These are phyloP conservation scores for Vultur gryphus DNA, from an alignment of 2,797 vertebrate species.

Conservation along the genomic window DNA sequence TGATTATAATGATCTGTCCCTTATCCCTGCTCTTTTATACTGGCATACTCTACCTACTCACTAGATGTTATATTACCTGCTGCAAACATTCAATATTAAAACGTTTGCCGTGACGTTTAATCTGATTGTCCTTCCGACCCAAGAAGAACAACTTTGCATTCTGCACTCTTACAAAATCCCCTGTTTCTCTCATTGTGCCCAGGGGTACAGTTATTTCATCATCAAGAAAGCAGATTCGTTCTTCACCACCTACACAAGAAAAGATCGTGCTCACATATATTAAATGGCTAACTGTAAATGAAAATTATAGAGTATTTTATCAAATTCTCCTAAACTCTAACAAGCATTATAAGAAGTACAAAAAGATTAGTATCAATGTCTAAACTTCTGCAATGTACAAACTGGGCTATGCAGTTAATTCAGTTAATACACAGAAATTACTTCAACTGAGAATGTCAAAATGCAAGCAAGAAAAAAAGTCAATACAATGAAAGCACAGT, in stretches of 20 bases:
- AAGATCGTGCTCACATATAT: background rate
- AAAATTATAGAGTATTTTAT: background rate
- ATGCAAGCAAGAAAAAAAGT: background rate
- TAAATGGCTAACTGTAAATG: background rate
- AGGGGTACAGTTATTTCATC: constrained; percentile 74
- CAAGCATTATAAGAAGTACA: background rate
- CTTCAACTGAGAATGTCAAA: background rate
- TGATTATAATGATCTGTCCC: background rate
- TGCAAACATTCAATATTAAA: constrained; percentile 85
- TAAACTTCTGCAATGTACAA: background rate
- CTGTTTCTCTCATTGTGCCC: constrained; percentile 88
- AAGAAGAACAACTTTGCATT: constrained; percentile 79
- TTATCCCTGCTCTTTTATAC: background rate
- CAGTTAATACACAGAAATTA: background rate
- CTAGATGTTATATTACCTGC: constrained; percentile 70
- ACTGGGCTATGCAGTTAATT: background rate
- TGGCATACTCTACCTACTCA: background rate
- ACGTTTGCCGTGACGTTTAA: constrained; percentile 90
- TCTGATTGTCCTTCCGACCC: constrained; percentile 88
- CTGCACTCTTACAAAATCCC: constrained; percentile 86
- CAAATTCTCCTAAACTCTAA: background rate
- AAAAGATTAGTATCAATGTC: background rate
- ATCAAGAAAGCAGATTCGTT: constrained; percentile 89
- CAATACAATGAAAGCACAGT: background rate
- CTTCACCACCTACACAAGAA: constrained; percentile 80